phyloP scores from a whole-genome alignment of 2,113 vertebrate genomes.

The Agapornis roseicollis region DNA sequence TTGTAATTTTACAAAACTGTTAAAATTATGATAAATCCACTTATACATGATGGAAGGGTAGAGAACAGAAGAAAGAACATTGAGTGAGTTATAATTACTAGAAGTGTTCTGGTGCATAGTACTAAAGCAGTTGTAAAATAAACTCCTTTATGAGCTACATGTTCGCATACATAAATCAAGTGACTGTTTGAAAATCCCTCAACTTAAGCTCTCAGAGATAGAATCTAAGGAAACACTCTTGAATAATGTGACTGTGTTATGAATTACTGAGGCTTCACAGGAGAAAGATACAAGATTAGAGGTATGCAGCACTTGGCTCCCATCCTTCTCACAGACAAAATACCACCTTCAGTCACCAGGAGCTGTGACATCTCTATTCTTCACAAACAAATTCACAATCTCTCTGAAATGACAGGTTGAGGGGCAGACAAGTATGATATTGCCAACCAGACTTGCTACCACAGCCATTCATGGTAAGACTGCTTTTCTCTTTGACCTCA shows the following conservation, averaged over 20 bases:
- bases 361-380: constrained; percentile 28
- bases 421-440: background rate
- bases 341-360: background rate
- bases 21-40: background rate
- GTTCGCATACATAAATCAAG: constrained; percentile 50
- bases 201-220: constrained; percentile 63
- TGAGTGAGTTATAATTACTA: background rate
- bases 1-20: background rate
- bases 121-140: constrained; percentile 32
- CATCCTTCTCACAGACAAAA: constrained; percentile 38
- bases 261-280: constrained; percentile 37
- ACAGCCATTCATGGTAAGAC: background rate
- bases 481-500: background rate
- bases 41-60: background rate
- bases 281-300: constrained; percentile 25
- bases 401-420: background rate
- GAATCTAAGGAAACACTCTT: constrained; percentile 51
- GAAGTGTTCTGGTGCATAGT: background rate
- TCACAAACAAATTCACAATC: background rate
- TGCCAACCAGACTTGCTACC: background rate
- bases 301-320: background rate
- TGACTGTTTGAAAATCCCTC: constrained; percentile 61
- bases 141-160: constrained; percentile 51
- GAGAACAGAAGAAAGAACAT: background rate
- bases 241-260: constrained; percentile 54